phyloP scores from a whole-genome alignment of 2,888 invertebrate species.

The Spisula solida region DNA sequence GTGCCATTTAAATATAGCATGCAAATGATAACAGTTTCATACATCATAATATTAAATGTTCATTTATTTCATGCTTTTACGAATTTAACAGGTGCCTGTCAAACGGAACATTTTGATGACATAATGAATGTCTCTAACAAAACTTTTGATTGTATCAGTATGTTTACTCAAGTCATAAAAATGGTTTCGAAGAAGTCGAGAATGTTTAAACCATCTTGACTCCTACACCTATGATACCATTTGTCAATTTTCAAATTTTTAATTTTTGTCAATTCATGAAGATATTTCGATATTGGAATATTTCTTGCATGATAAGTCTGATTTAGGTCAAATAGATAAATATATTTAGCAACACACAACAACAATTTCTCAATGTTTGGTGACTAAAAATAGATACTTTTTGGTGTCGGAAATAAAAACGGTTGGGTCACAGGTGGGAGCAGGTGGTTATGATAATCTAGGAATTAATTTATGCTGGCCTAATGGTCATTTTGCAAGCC shows the following conservation, averaged over 20 bases:
- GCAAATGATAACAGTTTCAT: slow-evolving; percentile 12
- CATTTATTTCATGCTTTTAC: not conserved
- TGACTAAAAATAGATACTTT: no score
- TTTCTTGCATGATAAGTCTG: not conserved
- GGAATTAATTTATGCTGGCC: not conserved
- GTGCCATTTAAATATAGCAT: not conserved
- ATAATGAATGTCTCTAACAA: not conserved
- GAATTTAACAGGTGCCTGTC: slow-evolving; percentile 19
- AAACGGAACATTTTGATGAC: not conserved
- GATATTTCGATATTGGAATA: not conserved
- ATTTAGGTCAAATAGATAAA: no score
- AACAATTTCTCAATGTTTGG: no score
- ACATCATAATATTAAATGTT: not conserved
- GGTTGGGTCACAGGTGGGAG: no score
- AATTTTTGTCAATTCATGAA: not conserved
- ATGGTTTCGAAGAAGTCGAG: not conserved
- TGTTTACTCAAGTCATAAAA: not conserved
- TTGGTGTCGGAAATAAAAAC: no score
- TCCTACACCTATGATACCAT: not conserved
- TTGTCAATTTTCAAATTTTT: slow-evolving; percentile 2
- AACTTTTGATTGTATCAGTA: not conserved
- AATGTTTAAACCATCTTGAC: not conserved
- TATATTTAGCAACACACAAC: no score
- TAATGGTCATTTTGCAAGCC: no score
- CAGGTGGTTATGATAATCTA: not conserved